Percentiles rank a stretch among this genome's conserved stretches.
These are phyloP conservation scores for Parotia lawesii DNA, from an alignment of 2,113 vertebrate genomes.

Conservation along the genomic window DNA sequence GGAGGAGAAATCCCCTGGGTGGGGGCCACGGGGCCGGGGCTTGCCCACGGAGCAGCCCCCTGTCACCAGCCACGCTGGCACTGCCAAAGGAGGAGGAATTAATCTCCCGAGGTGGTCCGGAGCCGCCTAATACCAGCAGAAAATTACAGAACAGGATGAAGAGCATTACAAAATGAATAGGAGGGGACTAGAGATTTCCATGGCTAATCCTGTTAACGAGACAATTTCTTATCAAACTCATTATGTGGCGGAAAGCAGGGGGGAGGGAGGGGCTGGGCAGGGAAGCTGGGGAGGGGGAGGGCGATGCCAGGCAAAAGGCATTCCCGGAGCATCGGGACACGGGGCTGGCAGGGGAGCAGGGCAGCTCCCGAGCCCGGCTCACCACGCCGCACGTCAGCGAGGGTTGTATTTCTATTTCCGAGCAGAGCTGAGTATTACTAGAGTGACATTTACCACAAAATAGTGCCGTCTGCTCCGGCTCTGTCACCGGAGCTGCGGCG, in stretches of 20 bases:
- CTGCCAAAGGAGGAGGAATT: constrained; percentile 40
- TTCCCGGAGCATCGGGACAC: not conserved
- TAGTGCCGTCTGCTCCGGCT: not conserved
- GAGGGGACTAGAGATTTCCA: constrained; percentile 72
- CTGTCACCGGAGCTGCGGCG: not conserved
- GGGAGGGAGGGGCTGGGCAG: not conserved
- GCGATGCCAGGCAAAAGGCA: not conserved
- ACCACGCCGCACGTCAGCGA: accelerated
- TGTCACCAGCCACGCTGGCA: not conserved
- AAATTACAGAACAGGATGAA: constrained; percentile 69
- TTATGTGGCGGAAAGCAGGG: constrained; percentile 52
- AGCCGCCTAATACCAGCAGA: constrained; percentile 62
- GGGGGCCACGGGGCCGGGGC: not conserved
- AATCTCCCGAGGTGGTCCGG: constrained; percentile 63
- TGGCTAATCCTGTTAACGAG: constrained; percentile 78
- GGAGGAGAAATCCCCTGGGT: not conserved
- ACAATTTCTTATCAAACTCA: constrained; percentile 79
- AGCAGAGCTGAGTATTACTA: not conserved
- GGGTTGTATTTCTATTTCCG: not conserved
- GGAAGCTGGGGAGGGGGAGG: not conserved
- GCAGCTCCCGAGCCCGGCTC: not conserved
- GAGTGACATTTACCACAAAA: not conserved
- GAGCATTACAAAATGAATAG: constrained; percentile 67
- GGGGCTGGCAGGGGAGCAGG: not conserved
- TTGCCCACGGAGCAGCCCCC: not conserved